Evolutionary conservation across 1,140 invertebrate species (phyloP).

Genomic region (Aphelinus certus): DNA sequence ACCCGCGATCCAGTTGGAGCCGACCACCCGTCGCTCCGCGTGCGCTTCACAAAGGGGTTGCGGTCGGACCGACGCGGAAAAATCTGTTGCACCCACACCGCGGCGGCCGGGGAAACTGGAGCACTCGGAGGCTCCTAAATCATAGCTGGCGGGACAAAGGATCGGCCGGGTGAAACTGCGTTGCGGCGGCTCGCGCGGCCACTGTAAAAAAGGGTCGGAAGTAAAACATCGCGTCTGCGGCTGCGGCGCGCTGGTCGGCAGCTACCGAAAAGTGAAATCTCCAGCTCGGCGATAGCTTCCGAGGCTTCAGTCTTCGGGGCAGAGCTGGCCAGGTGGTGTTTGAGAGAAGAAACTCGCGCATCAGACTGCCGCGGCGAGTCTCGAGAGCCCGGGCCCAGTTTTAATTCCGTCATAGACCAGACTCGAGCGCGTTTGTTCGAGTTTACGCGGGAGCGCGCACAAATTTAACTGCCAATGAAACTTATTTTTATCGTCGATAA

Average conservation of each 20-base stretch:
- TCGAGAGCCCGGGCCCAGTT: neutral
- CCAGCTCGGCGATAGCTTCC: neutral
- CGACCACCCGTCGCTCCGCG: constrained; percentile 22
- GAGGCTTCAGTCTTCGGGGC: too few relatives aligned
- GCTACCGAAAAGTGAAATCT: constrained; percentile 52
- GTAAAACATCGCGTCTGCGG: neutral
- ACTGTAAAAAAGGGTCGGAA: neutral
- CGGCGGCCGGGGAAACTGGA: constrained; percentile 38
- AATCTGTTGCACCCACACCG: constrained; percentile 41
- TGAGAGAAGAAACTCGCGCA: too few relatives aligned
- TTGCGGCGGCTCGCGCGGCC: constrained; percentile 1
- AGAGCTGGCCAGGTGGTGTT: too few relatives aligned
- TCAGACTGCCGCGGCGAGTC: too few relatives aligned
- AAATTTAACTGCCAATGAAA: constrained; percentile 39
- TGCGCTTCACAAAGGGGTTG: constrained; percentile 49
- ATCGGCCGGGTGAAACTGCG: constrained; percentile 10
- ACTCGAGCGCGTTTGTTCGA: constrained; percentile 20
- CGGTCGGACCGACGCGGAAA: constrained; percentile 53
- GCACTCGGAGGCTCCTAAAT: neutral
- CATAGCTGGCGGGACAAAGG: neutral
- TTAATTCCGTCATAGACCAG: constrained; percentile 30
- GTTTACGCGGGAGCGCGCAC: constrained; percentile 27
- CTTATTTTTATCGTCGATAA: constrained; percentile 41
- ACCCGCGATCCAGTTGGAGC: constrained; percentile 40
- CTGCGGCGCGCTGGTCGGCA: neutral